Conservation (phyloP, 2,888 invertebrate species). For the Vesta saturnalis region DNA sequence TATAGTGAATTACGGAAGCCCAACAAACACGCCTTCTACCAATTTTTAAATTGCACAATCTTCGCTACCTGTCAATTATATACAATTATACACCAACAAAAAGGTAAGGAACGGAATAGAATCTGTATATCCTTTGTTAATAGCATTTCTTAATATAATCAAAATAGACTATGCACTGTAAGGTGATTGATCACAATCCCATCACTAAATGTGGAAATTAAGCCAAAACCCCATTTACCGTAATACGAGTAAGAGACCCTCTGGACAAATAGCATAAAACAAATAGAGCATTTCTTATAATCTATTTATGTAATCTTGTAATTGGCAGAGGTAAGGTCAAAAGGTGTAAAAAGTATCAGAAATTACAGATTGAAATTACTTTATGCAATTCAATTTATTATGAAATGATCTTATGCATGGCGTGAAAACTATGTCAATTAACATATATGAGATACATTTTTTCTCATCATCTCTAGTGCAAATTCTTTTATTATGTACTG, state of each 20-base stretch:
- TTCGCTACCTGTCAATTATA: too few relatives aligned
- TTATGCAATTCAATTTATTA: background rate
- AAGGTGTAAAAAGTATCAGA: slow-evolving; percentile 7
- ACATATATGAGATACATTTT: background rate
- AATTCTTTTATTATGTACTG: too few relatives aligned
- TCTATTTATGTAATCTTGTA: slow-evolving; percentile 14
- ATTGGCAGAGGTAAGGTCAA: slow-evolving; percentile 18
- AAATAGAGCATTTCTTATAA: slow-evolving; percentile 22
- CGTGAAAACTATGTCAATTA: slow-evolving; percentile 1
- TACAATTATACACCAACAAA: too few relatives aligned
- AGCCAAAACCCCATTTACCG: background rate
- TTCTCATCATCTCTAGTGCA: too few relatives aligned
- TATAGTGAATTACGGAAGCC: too few relatives aligned
- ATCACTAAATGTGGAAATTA: background rate
- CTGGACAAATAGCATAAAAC: background rate
- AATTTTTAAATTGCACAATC: too few relatives aligned
- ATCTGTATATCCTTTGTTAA: too few relatives aligned
- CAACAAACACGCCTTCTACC: too few relatives aligned
- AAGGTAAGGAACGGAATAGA: too few relatives aligned
- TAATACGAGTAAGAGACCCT: background rate
- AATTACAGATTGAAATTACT: background rate
- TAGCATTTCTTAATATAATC: too few relatives aligned
- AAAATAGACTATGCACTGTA: too few relatives aligned
- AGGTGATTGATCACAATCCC: background rate
- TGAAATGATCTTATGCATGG: background rate